Conservation (phyloP, 1,140 invertebrate genomes). For the Lysiphlebus fabarum region DNA sequence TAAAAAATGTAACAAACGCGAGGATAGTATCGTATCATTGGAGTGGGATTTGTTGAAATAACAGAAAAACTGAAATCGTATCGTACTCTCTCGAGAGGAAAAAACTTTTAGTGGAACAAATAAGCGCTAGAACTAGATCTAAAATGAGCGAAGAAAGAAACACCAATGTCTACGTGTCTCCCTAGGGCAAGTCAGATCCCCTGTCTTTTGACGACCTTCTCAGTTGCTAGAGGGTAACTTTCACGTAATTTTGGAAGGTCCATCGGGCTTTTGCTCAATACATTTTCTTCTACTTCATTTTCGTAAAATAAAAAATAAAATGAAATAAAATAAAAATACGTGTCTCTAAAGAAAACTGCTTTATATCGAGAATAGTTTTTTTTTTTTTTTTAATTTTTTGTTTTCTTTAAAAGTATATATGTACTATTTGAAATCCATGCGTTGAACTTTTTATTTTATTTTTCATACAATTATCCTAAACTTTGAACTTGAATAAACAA, state of each 20-base stretch:
- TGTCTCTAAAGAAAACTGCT: too few relatives aligned
- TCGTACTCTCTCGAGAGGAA: constrained; percentile 10
- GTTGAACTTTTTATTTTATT: too few relatives aligned
- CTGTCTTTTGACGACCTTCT: not conserved
- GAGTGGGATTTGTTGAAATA: constrained; percentile 9
- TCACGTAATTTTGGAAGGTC: constrained; percentile 24
- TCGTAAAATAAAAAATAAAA: constrained; percentile 2
- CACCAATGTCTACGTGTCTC: constrained; percentile 8
- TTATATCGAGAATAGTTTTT: too few relatives aligned
- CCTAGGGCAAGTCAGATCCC: constrained; percentile 3
- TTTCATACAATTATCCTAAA: too few relatives aligned
- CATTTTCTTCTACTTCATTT: constrained; percentile 9
- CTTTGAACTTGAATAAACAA: too few relatives aligned
- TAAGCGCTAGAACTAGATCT: constrained; percentile 24
- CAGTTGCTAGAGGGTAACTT: constrained; percentile 22
- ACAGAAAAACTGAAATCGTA: constrained; percentile 20
- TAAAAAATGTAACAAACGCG: not conserved
- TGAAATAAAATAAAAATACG: too few relatives aligned
- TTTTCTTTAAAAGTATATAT: too few relatives aligned
- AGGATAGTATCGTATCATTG: not conserved
- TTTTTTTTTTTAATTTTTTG: too few relatives aligned
- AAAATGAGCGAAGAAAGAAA: constrained; percentile 23
- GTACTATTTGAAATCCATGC: too few relatives aligned
- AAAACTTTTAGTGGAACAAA: constrained; percentile 21
- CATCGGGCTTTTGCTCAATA: not conserved